Evolutionary conservation across 2,888 invertebrate species (phyloP), one percentile per base, ranked within the genome.

Genomic region (Hermaeophaga mercurialis): DNA sequence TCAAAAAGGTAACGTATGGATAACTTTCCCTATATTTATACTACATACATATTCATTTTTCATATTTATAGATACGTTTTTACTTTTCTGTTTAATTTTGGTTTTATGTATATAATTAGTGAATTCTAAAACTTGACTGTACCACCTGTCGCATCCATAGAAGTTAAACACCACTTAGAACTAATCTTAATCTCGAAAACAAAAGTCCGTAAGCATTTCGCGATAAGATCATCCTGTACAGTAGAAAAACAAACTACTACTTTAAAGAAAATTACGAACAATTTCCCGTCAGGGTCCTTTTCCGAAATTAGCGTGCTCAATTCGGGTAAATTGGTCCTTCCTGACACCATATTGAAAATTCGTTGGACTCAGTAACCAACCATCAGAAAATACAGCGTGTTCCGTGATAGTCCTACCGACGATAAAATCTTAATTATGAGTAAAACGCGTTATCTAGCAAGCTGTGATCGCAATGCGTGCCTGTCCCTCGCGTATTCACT

Each of bases 351-450:
- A 75, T 75, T 75, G 75, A 73, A 73, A 73, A 75, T 74, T 71
- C 75, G 75, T 75, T 75, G 70, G 70, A 68, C 70, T 70, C 67
- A 12, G 39, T 19, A 19, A 39, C 4, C 39, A 70, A 62, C 70
- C 71, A 70, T 72, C 72, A 69, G 72, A 70, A 56, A 59, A 68
- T 70, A 71, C 70, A 71, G 68, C 60, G 63, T 65, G 73, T 75
- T 73, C 71, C 75, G 73, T 75, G 75, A 74, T 75, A 75, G 70
- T 64, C 60, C 56, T 55, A 44, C 46, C 61, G 60, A 7, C 65
- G 77, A 77, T 77, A 78, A 58, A 64, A 78, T 78, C 77, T 78
- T 76, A 78, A 78, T 77, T 77, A 77, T 76, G 76, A 77, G 76
- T 76, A 76, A 78, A 77, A 77, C 75, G 75, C 75, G 75, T 76